Evolutionary conservation across 2,888 invertebrate species (phyloP).

Genomic region (Zygothrica quintamaculata): DNA sequence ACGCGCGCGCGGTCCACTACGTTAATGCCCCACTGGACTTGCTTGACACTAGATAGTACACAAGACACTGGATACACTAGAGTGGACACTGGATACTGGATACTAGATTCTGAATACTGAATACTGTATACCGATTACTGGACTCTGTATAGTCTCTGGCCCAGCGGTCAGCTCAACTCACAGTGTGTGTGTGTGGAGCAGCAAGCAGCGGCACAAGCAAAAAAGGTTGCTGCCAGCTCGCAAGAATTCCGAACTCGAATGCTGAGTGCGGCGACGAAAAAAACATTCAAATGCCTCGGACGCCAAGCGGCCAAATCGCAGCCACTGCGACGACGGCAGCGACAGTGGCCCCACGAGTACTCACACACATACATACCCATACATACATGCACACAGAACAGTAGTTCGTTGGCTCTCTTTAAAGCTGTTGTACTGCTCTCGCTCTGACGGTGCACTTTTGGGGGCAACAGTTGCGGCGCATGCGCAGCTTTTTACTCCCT

Average conservation of each 20-base stretch:
- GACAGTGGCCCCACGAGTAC: slow-evolving; percentile 44
- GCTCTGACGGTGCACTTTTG: slow-evolving; percentile 48
- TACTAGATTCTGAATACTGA: slow-evolving; percentile 23
- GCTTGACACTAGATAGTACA: slow-evolving; percentile 4
- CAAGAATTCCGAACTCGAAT: slow-evolving; percentile 85
- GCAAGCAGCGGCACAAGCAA: slow-evolving; percentile 56
- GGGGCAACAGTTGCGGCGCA: slow-evolving; percentile 58
- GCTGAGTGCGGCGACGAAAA: slow-evolving; percentile 83
- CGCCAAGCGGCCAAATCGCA: slow-evolving; percentile 72
- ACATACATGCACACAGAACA: slow-evolving; percentile 1
- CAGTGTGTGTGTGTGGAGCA: slow-evolving; percentile 39
- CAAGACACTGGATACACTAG: slow-evolving; percentile 24
- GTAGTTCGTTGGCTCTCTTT: slow-evolving; percentile 35
- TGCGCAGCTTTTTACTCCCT: slow-evolving; percentile 74
- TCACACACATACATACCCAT: slow-evolving; percentile 14
- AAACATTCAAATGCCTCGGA: slow-evolving; percentile 83
- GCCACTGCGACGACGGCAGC: slow-evolving; percentile 57
- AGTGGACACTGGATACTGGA: slow-evolving; percentile 21
- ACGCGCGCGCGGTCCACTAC: slow-evolving; percentile 38
- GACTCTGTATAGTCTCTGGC: slow-evolving; percentile 30
- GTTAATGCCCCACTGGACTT: slow-evolving; percentile 10
- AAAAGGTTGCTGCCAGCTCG: slow-evolving; percentile 84
- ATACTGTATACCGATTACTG: slow-evolving; percentile 26
- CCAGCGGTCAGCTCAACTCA: slow-evolving; percentile 40
- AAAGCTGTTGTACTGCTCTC: slow-evolving; percentile 45